Evolutionary conservation across 2,888 invertebrate species (phyloP).

Genomic region (Drosophila peninsularis): DNA sequence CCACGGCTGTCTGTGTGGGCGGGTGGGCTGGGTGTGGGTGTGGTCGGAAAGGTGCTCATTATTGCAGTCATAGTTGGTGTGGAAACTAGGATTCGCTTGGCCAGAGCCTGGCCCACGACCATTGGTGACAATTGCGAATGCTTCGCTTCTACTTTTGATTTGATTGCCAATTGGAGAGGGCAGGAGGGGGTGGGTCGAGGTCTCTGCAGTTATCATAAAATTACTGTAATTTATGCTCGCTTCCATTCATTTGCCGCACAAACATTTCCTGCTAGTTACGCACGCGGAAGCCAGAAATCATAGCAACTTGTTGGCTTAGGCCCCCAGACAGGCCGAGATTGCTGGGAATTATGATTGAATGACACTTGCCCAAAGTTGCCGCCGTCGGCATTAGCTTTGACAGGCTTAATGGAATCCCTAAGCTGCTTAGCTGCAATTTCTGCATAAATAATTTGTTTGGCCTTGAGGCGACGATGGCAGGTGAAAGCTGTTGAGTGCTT

Average conservation of each 20-base stretch:
- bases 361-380: slow-evolving; percentile 3
- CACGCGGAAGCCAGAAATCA: slow-evolving; percentile 18
- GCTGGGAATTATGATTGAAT: slow-evolving; percentile 3
- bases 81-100: slow-evolving; percentile 47
- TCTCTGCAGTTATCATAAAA: slow-evolving; percentile 2
- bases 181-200: neutral
- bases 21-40: slow-evolving; percentile 10
- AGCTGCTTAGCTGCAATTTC: neutral
- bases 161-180: slow-evolving; percentile 29
- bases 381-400: neutral
- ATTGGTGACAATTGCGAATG: slow-evolving; percentile 30
- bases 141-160: slow-evolving; percentile 30
- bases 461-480: neutral
- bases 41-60: slow-evolving; percentile 54
- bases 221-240: slow-evolving; percentile 41
- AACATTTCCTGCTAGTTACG: slow-evolving; percentile 31
- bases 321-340: neutral
- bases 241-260: slow-evolving; percentile 42
- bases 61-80: slow-evolving; percentile 42
- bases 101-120: slow-evolving; percentile 13
- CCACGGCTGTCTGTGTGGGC: slow-evolving; percentile 11
- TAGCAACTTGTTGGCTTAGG: neutral
- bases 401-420: neutral
- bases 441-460: neutral
- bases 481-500: neutral